Base-by-base conservation (phyloP, 2,113 vertebrate genomes). In the Salvelinus namaycush region DNA sequence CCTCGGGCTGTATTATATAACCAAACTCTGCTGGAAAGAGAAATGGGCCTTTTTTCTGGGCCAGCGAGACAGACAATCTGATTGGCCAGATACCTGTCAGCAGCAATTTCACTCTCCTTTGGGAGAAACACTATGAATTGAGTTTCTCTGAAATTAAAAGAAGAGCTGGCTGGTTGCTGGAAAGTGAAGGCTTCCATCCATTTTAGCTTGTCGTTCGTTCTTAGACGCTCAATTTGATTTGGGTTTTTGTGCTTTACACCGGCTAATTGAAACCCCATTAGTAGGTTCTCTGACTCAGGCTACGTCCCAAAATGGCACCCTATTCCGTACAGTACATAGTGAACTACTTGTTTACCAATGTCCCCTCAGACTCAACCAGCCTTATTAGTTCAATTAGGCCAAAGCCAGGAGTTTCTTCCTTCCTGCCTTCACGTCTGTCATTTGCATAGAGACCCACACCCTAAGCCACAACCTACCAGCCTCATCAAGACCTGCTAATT, bases 371-470 rank as follows among this genome's bases (percentile, higher is more conserved):
- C 75, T 88, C 88, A 86, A 82, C 62, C 8, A 3, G 74, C 76
- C 84, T 78, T 87, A 75, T 87, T 81, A 78, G 70, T 79, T 83
- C 77, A 90, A 90, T 87, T 79, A 82, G 86, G 77, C 74, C 81
- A 73, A 76, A 81, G 71, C 48, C 54, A 70, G 18, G 44, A 70
- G 49, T 31, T 60, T 76, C 65, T 70, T 70, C 18, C 9, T 34
- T 67, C 27, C 75, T 75, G 14, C 51, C 51, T 54, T 54, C 64
- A 31, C 49, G 71, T 69, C 26, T 74, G 14, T 71, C 62, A 73
- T 76, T 79, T 76, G 76, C 31, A 74, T 34, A 31, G 54, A 65
- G 70, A 67, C 39, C 62, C 9, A 60, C 39, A 44, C 8, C 34
- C 34, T 39, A 39, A n/a, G 71, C 48, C 66, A 48, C 51, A 54